These are phyloP conservation scores for Lithophane ornitopus DNA, from an alignment of 2,888 invertebrate genomes.

Conservation along the genomic window DNA sequence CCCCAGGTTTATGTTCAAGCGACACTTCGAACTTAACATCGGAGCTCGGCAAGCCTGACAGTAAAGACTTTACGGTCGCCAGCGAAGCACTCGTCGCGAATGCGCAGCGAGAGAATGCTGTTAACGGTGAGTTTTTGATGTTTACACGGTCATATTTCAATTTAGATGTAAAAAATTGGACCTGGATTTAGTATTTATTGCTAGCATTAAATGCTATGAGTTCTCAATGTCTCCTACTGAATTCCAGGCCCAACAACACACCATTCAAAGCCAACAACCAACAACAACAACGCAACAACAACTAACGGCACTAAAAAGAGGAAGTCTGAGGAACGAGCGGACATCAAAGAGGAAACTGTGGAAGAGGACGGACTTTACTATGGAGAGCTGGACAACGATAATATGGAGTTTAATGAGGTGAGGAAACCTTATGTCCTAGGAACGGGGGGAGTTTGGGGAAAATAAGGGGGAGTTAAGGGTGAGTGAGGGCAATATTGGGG, in stretches of 20 bases:
- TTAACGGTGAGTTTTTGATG: slow-evolving; percentile 55
- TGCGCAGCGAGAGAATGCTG: slow-evolving; percentile 74
- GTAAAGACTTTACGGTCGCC: slow-evolving; percentile 83
- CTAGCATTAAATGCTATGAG: not conserved
- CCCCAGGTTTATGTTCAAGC: slow-evolving; percentile 87
- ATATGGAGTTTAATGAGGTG: slow-evolving; percentile 86
- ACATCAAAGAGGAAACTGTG: slow-evolving; percentile 88
- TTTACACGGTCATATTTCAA: not conserved
- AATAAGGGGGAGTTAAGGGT: too few relatives aligned
- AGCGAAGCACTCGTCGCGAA: slow-evolving; percentile 84
- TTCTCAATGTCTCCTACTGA: not conserved
- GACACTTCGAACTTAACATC: slow-evolving; percentile 91
- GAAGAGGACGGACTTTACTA: slow-evolving; percentile 89
- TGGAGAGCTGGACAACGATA: slow-evolving; percentile 86
- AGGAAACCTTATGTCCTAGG: not conserved
- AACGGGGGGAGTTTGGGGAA: not conserved
- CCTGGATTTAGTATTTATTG: not conserved
- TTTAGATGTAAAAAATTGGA: not conserved
- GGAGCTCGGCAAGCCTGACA: slow-evolving; percentile 71
- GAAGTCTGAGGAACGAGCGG: slow-evolving; percentile 75
- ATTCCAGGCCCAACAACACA: slow-evolving; percentile 59
- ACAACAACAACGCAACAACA: slow-evolving; percentile 53
- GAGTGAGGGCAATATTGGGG: not conserved
- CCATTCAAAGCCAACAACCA: slow-evolving; percentile 58
- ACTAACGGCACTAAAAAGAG: slow-evolving; percentile 79